phyloP scores from a whole-genome alignment of 2,797 vertebrate species.

The Carduelis carduelis region DNA sequence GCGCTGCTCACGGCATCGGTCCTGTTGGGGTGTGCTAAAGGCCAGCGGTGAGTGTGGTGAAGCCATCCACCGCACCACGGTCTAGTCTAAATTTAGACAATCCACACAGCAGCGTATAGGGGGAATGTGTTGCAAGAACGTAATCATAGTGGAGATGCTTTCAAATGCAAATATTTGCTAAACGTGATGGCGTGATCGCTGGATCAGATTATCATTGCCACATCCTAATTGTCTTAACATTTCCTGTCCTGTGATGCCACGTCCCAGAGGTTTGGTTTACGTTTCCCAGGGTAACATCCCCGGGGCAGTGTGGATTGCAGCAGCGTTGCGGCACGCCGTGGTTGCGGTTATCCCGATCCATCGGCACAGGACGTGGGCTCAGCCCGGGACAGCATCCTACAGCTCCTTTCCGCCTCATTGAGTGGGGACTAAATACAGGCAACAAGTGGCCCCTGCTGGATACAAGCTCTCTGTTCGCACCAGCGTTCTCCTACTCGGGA shows the following conservation, averaged over 20 bases:
- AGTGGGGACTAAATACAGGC: neutral
- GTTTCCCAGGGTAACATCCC: neutral
- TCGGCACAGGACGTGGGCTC: accelerated
- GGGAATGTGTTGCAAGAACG: neutral
- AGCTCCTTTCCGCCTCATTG: neutral
- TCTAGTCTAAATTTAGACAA: neutral
- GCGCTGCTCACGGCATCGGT: accelerated
- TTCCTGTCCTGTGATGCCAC: neutral
- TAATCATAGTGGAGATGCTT: neutral
- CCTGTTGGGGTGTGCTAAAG: accelerated
- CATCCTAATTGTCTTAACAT: neutral
- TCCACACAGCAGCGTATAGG: neutral
- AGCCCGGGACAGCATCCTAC: neutral
- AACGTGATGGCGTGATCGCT: neutral
- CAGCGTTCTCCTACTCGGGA: neutral
- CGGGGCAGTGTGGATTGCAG: neutral
- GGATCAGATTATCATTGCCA: neutral
- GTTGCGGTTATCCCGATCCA: neutral
- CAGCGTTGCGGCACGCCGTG: accelerated
- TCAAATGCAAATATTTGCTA: neutral
- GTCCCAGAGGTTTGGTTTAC: neutral
- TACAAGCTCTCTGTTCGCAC: neutral
- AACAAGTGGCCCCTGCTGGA: slow-evolving; percentile 34
- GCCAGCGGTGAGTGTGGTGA: neutral
- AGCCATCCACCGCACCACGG: neutral